Evolutionary conservation across 2,888 invertebrate genomes (phyloP).

Genomic region (Drosophila rubida): DNA sequence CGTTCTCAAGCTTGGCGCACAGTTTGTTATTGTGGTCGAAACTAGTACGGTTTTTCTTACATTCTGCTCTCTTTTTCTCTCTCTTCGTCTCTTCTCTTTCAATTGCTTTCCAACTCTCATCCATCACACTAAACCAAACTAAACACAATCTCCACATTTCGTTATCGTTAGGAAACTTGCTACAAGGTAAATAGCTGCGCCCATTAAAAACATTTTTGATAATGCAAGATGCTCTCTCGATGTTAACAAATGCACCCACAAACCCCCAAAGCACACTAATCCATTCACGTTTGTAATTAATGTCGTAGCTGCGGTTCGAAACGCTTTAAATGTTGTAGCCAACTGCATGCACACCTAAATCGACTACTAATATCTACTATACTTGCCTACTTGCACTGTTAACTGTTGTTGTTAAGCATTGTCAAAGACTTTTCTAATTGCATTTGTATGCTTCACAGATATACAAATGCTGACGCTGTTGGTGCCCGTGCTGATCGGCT

Average conservation of each 20-base stretch:
- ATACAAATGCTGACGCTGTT: constrained; percentile 95
- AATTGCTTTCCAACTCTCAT: constrained; percentile 56
- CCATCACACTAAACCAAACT: constrained; percentile 29
- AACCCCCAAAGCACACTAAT: constrained; percentile 18
- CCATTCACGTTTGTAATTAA: constrained; percentile 20
- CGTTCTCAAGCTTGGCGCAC: constrained; percentile 24
- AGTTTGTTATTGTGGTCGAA: constrained; percentile 42
- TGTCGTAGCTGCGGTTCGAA: constrained; percentile 42
- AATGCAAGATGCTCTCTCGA: too few relatives aligned
- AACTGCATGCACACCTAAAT: constrained; percentile 53
- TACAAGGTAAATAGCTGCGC: constrained; percentile 86
- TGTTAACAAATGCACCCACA: constrained; percentile 32
- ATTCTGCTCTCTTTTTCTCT: constrained; percentile 58
- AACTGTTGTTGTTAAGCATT: constrained; percentile 3
- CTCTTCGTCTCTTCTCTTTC: constrained; percentile 71
- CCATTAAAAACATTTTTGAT: too few relatives aligned
- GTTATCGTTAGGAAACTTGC: constrained; percentile 86
- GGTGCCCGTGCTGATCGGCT: constrained; percentile 95
- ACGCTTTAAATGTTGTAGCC: constrained; percentile 70
- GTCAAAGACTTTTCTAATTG: neutral
- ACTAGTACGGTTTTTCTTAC: constrained; percentile 19
- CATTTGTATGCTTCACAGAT: constrained; percentile 86
- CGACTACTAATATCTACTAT: constrained; percentile 11
- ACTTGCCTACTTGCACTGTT: constrained; percentile 17
- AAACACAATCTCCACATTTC: constrained; percentile 11